phyloP scores from a whole-genome alignment of 2,888 invertebrate genomes.

The Megalurothrips usitatus region DNA sequence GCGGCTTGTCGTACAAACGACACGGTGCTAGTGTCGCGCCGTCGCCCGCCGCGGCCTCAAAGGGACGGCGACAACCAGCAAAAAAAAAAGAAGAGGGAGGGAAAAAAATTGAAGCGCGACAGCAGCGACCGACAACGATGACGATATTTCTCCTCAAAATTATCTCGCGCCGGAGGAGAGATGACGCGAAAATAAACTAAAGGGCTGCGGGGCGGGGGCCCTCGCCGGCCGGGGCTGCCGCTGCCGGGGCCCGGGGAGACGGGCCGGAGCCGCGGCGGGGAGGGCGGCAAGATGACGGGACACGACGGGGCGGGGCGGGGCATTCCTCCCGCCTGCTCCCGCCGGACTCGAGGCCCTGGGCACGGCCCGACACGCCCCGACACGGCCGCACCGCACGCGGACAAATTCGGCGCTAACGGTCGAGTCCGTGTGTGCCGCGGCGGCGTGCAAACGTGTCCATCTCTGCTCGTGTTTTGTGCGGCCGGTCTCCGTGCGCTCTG shows the following conservation, averaged over 20 bases:
- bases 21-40: neutral
- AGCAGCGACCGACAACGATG: neutral
- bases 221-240: neutral
- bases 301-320: neutral
- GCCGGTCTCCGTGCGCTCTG: no score
- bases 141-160: slow-evolving; percentile 11
- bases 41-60: neutral
- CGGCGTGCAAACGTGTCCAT: neutral
- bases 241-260: neutral
- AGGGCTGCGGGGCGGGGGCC: neutral
- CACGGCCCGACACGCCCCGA: no score
- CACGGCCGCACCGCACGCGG: neutral
- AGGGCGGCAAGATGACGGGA: neutral
- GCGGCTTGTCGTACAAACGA: neutral
- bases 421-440: neutral
- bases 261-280: neutral
- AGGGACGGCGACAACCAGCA: neutral
- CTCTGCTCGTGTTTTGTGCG: no score
- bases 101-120: no score
- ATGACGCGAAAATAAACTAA: slow-evolving; percentile 23
- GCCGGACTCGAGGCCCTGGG: neutral
- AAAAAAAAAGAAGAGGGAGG: no score
- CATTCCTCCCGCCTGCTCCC: neutral
- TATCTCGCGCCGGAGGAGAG: slow-evolving; percentile 5
- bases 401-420: neutral